Evolutionary conservation across 2,113 vertebrate species (phyloP), one percentile per base, ranked within the genome.

Genomic region (Calidris pugnax): DNA sequence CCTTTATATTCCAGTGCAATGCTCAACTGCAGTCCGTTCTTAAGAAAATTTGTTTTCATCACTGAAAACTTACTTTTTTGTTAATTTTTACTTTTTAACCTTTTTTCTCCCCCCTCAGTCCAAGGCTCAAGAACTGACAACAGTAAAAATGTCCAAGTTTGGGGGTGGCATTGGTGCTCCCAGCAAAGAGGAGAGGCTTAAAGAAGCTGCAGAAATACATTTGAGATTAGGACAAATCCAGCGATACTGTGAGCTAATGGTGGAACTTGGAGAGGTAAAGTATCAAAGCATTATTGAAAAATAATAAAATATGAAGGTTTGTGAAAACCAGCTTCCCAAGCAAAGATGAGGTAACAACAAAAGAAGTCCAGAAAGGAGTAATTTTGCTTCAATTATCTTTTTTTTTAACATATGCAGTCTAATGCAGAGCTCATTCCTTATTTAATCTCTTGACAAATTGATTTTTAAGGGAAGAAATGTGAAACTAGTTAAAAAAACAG

Each of bases 61-160:
- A 62, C 17, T 80, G 59, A 68, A 93, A 56, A 66, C 14, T 55
- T 80, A 32, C 10, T n/a, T 56, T 77, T 72, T 13, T 7, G 35
- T 68, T 32, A 30, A 55, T 43, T 35, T 63, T 22, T 8, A 33
- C 50, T 2, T 39, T 56, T n/a, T 35, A 41, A n/a, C 21, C 20
- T 9, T 37, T 73, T 56, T 82, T 59, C 76, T 55, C 24, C 47
- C 3, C 4, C 4, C 4, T 23, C 21, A 99, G 99, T 99, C 99
- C 33, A 99, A 99, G 98, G 99, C 99, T 33, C 99, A 99, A 97
- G 99, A 99, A 96, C 97, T 99, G 92, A 99, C 99, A 4, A 99
- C 99, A 48, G 98, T 99, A 67, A 99, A 99, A 97, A 99, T 99
- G 99, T 99, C 99, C 56, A 99, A 99, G 89, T 99, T 99, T 76